Base-by-base conservation (phyloP, 2,113 vertebrate species). In the Geococcyx californianus region DNA sequence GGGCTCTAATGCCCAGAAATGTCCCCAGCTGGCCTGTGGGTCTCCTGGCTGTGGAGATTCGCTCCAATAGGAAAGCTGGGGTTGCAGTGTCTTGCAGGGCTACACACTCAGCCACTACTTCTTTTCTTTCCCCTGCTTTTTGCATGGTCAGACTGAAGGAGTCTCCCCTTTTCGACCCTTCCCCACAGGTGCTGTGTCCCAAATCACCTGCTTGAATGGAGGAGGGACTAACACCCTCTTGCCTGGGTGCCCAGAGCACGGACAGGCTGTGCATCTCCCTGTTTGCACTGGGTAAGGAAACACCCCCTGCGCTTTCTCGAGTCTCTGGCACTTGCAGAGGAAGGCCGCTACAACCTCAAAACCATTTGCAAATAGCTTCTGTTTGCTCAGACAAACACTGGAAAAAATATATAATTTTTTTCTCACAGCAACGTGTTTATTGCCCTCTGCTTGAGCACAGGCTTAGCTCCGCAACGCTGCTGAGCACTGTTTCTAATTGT, bases 331-430 rank as follows among this genome's bases (percentile, higher is more conserved):
- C 77, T 63, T 4, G 5, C 16, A 20, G 52, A 70, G 88, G 80
- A 91, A 91, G 84, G 86, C 47, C 1, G 1, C 4, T 7, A 44
- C 81, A 64, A 54, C 76, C 68, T 81, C 64, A 69, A 79, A 91
- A 66, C 76, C 87, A 40, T 78, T 83, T 82, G 80, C 89, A 91
- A 92, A 89, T 79, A 92, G 56, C 80, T 73, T 13, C 92, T 88
- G 83, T 90, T 90, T 92, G 86, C 64, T 62, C 55, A 42, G 52
- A 83, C 84, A 95, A 69, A 24, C 13, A 2, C 67, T 66, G 85
- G 63, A n/a, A 70, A 78, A 84, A 55, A 47, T 7, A 84, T 13
- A 38, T 20, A 52, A n/a, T 16, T 3, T 55, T 72, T 47, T 62
- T 54, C 54, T 25, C 0, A 1, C n/a, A 24, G 40, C 51, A 11